Percentiles rank a stretch among this genome's conserved stretches.
These are phyloP conservation scores for Eupithecia subumbrata DNA, from an alignment of 2,888 invertebrate species.

Conservation along the genomic window DNA sequence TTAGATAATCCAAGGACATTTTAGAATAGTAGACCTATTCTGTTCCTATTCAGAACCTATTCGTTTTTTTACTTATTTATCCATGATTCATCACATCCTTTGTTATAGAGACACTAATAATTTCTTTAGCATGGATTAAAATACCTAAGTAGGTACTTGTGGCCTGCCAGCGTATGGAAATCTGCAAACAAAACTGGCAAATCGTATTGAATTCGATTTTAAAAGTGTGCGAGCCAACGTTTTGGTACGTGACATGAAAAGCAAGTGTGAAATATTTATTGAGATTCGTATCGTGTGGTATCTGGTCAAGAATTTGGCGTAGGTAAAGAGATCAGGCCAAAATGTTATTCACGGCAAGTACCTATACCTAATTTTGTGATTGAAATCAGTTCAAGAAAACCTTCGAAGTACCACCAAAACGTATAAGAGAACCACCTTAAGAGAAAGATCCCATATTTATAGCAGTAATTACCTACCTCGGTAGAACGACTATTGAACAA, in stretches of 20 bases:
- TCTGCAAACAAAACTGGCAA: constrained; percentile 4
- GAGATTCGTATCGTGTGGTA: constrained; percentile 42
- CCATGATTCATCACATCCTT: background rate
- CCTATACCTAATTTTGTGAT: background rate
- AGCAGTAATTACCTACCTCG: background rate
- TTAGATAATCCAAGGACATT: background rate
- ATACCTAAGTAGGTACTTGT: background rate
- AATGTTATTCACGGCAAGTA: background rate
- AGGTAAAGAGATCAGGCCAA: constrained; percentile 48
- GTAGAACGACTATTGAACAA: constrained; percentile 7
- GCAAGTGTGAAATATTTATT: constrained; percentile 49
- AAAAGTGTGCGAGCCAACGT: constrained; percentile 26
- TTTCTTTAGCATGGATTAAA: background rate
- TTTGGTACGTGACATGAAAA: constrained; percentile 52
- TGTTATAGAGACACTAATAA: background rate
- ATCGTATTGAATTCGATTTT: constrained; percentile 8
- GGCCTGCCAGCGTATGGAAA: background rate
- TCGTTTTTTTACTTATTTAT: background rate
- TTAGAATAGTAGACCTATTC: background rate
- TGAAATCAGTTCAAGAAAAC: background rate
- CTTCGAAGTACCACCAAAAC: background rate
- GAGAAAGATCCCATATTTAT: background rate
- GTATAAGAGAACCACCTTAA: background rate
- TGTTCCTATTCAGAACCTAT: too few species aligned
- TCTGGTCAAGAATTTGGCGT: constrained; percentile 52